Conservation (phyloP, 2,888 invertebrate genomes). For the Xylota sylvarum region DNA sequence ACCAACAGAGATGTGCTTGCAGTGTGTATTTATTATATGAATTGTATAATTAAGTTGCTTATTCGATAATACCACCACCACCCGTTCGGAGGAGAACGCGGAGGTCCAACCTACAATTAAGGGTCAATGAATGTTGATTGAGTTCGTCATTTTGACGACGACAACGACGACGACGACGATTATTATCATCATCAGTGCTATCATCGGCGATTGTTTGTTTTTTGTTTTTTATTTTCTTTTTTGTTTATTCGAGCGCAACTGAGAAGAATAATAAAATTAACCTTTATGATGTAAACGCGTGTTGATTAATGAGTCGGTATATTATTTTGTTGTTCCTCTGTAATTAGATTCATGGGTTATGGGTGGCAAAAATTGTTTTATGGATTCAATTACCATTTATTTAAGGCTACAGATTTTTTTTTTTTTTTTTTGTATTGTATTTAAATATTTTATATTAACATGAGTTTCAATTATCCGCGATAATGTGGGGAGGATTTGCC, state of each 20-base stretch:
- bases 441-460: background rate
- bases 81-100: slow-evolving; percentile 32
- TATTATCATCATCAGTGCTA: slow-evolving; percentile 54
- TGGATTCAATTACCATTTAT: slow-evolving; percentile 46
- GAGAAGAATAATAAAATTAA: slow-evolving; percentile 72
- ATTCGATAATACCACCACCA: slow-evolving; percentile 66
- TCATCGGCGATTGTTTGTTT: slow-evolving; percentile 53
- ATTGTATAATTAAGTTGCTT: slow-evolving; percentile 66
- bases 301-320: slow-evolving; percentile 68
- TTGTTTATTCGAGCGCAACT: slow-evolving; percentile 53
- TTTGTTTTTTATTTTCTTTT: slow-evolving; percentile 19
- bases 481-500: background rate
- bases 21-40: slow-evolving; percentile 40
- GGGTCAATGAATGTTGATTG: slow-evolving; percentile 75
- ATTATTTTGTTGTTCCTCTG: slow-evolving; percentile 18
- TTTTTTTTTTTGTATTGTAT: background rate
- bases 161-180: slow-evolving; percentile 22
- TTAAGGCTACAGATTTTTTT: slow-evolving; percentile 16
- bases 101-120: slow-evolving; percentile 59
- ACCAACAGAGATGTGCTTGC: background rate
- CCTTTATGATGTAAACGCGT: slow-evolving; percentile 71
- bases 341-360: slow-evolving; percentile 61
- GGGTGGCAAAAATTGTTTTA: slow-evolving; percentile 27
- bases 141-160: slow-evolving; percentile 57
- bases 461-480: background rate